These are phyloP conservation scores for Nomada fucata DNA, from an alignment of 2,888 invertebrate species.

Conservation along the genomic window DNA sequence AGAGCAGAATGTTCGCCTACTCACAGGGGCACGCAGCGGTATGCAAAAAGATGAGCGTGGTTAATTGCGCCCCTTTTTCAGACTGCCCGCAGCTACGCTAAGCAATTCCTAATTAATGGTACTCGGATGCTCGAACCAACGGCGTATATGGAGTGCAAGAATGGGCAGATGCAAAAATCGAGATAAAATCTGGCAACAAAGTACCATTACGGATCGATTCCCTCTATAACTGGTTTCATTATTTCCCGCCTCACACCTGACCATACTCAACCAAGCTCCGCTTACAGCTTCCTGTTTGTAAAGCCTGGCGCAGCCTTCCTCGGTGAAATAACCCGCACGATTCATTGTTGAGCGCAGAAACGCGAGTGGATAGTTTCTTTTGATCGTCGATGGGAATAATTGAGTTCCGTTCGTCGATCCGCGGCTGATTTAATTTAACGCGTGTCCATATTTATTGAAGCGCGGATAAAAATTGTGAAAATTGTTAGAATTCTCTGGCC, in stretches of 20 bases:
- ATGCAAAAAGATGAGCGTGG: constrained; percentile 41
- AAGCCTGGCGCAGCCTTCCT: neutral
- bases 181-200: constrained; percentile 45
- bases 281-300: neutral
- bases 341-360: too few species aligned
- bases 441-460: too few species aligned
- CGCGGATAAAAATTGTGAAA: too few species aligned
- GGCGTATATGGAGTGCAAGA: constrained; percentile 35
- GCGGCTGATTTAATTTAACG: too few species aligned
- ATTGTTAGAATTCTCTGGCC: too few species aligned
- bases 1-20: constrained; percentile 11
- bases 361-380: too few species aligned
- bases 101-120: constrained; percentile 46
- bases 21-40: constrained; percentile 1
- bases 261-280: neutral
- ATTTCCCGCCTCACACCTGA: constrained; percentile 19
- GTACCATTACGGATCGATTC: constrained; percentile 19
- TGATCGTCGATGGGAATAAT: too few species aligned
- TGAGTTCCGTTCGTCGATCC: too few species aligned
- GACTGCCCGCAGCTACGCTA: constrained; percentile 11
- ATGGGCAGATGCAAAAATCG: constrained; percentile 24
- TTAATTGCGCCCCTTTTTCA: constrained; percentile 44
- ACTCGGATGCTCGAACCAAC: constrained; percentile 8
- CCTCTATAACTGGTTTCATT: constrained; percentile 17
- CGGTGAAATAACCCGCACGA: neutral